Percentiles rank a stretch among this genome's conserved stretches.
Evolutionary conservation across 2,113 vertebrate genomes (phyloP).

Genomic region (Leuciscus idus): DNA sequence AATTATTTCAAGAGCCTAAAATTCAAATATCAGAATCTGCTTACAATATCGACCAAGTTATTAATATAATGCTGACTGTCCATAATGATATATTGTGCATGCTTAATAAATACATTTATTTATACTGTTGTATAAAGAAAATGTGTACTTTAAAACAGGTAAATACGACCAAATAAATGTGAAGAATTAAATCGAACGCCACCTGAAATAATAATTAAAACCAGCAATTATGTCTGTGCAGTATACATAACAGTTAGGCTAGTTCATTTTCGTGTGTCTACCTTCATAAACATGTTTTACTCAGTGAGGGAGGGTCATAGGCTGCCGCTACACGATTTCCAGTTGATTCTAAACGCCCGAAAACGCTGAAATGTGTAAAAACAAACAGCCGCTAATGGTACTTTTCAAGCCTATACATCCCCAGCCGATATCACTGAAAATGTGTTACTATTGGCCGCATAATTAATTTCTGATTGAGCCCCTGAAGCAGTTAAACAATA

Average conservation of each 20-base stretch:
- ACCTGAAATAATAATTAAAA: not conserved
- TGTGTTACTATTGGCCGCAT: conserved; percentile 36
- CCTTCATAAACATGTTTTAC: conserved; percentile 1
- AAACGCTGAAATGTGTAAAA: conserved; percentile 43
- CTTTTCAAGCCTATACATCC: conserved; percentile 23
- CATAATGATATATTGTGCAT: not conserved
- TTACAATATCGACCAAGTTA: not conserved
- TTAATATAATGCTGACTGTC: not conserved
- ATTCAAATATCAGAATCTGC: not conserved
- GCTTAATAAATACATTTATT: not conserved
- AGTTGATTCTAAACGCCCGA: conserved; percentile 3
- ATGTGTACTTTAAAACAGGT: not conserved
- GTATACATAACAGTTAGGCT: not conserved
- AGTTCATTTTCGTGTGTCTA: not conserved
- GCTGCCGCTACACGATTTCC: not conserved
- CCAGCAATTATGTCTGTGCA: not conserved
- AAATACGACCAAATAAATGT: not conserved
- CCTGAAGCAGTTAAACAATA: conserved; percentile 49
- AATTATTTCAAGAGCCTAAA: not conserved
- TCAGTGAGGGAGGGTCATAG: not conserved
- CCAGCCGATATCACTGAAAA: conserved; percentile 47
- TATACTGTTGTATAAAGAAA: not conserved
- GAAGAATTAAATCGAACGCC: not conserved
- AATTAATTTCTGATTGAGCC: conserved; percentile 58
- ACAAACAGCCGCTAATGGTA: conserved; percentile 30